Evolutionary conservation across 2,888 invertebrate genomes (phyloP), one percentile per base, ranked within the genome.

Genomic region (Drosophila suboccidentalis): DNA sequence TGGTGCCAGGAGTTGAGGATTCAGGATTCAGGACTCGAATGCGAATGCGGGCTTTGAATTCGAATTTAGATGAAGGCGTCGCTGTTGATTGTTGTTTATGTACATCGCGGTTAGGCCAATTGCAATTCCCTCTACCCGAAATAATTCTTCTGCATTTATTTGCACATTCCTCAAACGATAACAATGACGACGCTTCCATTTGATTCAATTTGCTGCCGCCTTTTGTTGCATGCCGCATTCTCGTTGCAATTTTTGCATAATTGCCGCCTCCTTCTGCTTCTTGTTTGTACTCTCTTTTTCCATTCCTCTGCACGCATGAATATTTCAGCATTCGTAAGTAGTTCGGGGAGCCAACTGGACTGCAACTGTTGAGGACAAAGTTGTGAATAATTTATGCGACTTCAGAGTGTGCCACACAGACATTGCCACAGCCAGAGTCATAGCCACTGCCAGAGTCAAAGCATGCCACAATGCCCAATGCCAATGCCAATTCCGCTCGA

Each of bases 301-400:
- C n/a, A 32, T 22, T 43, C 3, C 39, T 17, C 49, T 43, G 43
- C 67, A 75, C 77, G 79, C 67, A 87, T 84, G 87, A 87, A 84
- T 87, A 87, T 84, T 79, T 81, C 61, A 82, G 63, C 10, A 39
- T 22, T 46, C 9, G 66, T 59, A 72, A 69, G 72, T 68, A 69
- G 70, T 46, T 38, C 26, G 15, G 43, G 59, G 54, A 19, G 54
- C 46, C 38, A 51, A 51, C 41, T 65, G 60, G 51, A 59, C 47
- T 69, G 72, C 76, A 75, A 78, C 63, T 50, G 69, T 60, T 51
- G 68, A 61, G 62, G 63, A 73, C 67, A 76, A 72, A 76, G 73
- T 82, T 78, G 69, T 75, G 61, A 82, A 87, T 86, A 79, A 86
- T 82, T 87, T 79, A 87, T 82, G 75, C 57, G 67, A 39, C 61